Evolutionary conservation across 2,888 invertebrate species (phyloP).

Genomic region (Leptothorax acervorum): DNA sequence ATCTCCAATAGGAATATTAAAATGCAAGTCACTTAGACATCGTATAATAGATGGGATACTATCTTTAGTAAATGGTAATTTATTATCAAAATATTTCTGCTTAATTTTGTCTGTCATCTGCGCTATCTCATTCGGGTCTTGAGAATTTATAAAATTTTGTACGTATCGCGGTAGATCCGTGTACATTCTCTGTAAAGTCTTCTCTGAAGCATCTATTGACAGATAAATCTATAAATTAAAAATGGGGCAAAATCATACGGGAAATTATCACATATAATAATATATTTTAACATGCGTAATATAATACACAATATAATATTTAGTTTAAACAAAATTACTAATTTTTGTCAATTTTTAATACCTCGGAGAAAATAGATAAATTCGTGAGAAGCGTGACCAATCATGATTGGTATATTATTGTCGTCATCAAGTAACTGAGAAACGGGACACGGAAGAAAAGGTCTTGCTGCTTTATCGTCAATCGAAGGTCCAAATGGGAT

Average conservation of each 20-base stretch:
- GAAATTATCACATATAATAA: too few relatives aligned
- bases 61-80: constrained; percentile 81
- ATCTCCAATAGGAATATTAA: constrained; percentile 84
- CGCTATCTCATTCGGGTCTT: background rate
- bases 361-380: too few relatives aligned
- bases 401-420: too few relatives aligned
- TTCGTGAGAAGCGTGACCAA: too few relatives aligned
- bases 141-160: background rate
- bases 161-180: background rate
- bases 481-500: too few relatives aligned
- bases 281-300: too few relatives aligned
- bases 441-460: too few relatives aligned
- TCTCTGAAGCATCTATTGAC: constrained; percentile 71
- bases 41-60: constrained; percentile 83
- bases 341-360: too few relatives aligned
- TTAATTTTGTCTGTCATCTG: constrained; percentile 79
- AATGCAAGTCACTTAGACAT: constrained; percentile 86
- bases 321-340: too few relatives aligned
- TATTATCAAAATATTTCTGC: constrained; percentile 86
- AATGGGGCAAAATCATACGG: background rate
- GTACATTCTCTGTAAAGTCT: constrained; percentile 63
- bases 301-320: too few relatives aligned
- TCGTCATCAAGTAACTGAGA: too few relatives aligned
- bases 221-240: background rate
- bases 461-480: too few relatives aligned